Percentiles rank a stretch among this genome's conserved stretches.
Evolutionary conservation across 1,140 invertebrate genomes (phyloP).

Genomic region (Centruroides vittatus): DNA sequence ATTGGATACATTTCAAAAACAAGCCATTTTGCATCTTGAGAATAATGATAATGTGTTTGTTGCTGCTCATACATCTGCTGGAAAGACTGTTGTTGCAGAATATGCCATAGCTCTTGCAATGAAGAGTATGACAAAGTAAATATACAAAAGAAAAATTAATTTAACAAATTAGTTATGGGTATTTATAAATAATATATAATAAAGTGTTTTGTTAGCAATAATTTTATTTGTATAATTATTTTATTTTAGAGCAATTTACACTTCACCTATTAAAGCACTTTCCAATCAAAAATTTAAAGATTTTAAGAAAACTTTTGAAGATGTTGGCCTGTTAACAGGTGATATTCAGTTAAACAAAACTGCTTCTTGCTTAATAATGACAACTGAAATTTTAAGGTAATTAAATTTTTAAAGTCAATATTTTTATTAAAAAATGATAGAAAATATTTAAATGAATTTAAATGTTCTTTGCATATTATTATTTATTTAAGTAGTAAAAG

Average conservation of each 20-base stretch:
- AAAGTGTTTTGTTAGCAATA: too few relatives aligned
- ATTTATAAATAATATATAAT: too few relatives aligned
- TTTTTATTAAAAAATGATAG: too few relatives aligned
- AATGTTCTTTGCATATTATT: too few relatives aligned
- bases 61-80: constrained; percentile 96
- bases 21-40: constrained; percentile 88
- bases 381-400: constrained; percentile 87
- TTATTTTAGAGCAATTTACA: constrained; percentile 77
- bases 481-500: too few relatives aligned
- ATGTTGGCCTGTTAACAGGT: constrained; percentile 35
- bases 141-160: background rate
- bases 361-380: constrained; percentile 95
- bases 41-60: constrained; percentile 93
- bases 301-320: constrained; percentile 53
- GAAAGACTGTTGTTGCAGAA: constrained; percentile 98
- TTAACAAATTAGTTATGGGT: too few relatives aligned
- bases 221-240: background rate
- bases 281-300: constrained; percentile 99
- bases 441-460: too few relatives aligned
- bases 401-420: too few relatives aligned
- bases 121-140: constrained; percentile 74
- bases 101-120: constrained; percentile 87
- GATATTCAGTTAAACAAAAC: constrained; percentile 80
- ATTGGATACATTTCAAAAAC: constrained; percentile 91
- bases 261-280: constrained; percentile 96